Conservation (phyloP, 1,140 invertebrate species). For the Anoplophora glabripennis region DNA sequence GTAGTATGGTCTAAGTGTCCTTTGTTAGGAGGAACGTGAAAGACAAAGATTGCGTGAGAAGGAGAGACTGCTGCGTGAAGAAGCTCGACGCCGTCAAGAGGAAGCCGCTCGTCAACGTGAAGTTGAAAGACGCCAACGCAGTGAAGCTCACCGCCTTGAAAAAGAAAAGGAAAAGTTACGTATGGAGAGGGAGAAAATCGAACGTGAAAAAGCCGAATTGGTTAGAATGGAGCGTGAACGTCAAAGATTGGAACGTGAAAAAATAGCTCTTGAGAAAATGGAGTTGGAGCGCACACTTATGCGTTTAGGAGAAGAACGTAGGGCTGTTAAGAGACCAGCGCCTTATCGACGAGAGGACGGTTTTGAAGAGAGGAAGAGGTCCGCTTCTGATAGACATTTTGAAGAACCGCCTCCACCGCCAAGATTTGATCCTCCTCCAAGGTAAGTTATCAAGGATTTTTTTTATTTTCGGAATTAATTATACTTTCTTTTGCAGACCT, state of each 20-base stretch:
- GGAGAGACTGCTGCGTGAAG: constrained; percentile 73
- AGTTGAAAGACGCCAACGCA: constrained; percentile 72
- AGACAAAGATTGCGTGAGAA: constrained; percentile 72
- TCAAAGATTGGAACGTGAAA: constrained; percentile 77
- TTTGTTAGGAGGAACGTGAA: constrained; percentile 69
- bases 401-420: constrained; percentile 42
- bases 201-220: constrained; percentile 77
- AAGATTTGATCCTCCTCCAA: constrained; percentile 37
- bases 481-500: constrained; percentile 12
- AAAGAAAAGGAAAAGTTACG: constrained; percentile 73
- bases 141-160: constrained; percentile 76
- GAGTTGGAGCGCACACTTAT: constrained; percentile 76
- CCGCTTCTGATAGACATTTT: constrained; percentile 41
- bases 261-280: constrained; percentile 76
- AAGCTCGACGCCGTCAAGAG: constrained; percentile 72
- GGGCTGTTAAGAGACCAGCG: constrained; percentile 49
- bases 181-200: constrained; percentile 72
- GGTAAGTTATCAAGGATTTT: not conserved
- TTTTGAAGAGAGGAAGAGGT: constrained; percentile 47
- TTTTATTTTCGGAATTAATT: not conserved
- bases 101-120: constrained; percentile 69
- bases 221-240: constrained; percentile 76
- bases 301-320: constrained; percentile 50
- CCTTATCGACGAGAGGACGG: constrained; percentile 45
- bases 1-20: not conserved